These are phyloP conservation scores for Pardalotus punctatus DNA, from an alignment of 2,113 vertebrate species.

Conservation along the genomic window DNA sequence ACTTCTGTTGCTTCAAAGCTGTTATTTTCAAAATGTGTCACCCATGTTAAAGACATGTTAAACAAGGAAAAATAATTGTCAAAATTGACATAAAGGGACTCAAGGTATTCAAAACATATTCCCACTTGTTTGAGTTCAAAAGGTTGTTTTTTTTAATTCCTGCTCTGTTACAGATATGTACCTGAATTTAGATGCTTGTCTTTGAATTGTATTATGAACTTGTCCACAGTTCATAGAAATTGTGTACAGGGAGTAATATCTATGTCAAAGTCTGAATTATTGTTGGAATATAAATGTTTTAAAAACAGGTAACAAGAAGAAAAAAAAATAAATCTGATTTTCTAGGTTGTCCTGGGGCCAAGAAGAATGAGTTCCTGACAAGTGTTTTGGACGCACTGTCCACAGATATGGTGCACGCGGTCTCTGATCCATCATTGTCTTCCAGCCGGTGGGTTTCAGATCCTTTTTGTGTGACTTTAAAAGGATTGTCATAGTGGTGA, in stretches of 20 bases:
- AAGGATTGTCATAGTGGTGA: neutral
- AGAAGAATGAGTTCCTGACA: constrained; percentile 95
- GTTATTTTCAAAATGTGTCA: neutral
- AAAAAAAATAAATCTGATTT: neutral
- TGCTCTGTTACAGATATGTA: neutral
- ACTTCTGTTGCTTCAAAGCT: neutral
- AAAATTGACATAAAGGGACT: neutral
- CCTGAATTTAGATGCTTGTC: neutral
- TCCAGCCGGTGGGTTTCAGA: constrained; percentile 80
- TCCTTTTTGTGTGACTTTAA: neutral
- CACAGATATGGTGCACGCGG: constrained; percentile 96
- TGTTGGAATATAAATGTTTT: neutral
- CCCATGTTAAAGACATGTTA: neutral
- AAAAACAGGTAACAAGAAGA: neutral
- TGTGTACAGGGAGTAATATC: neutral
- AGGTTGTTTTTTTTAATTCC: neutral
- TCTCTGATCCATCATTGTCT: constrained; percentile 85
- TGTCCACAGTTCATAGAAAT: neutral
- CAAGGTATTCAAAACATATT: neutral
- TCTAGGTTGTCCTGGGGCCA: constrained; percentile 92
- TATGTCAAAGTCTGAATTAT: neutral
- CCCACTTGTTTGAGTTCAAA: neutral
- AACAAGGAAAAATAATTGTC: neutral
- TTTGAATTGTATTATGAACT: neutral
- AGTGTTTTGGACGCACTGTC: constrained; percentile 94